Conservation (phyloP, 2,888 invertebrate species). For the Leptura quadrifasciata region DNA sequence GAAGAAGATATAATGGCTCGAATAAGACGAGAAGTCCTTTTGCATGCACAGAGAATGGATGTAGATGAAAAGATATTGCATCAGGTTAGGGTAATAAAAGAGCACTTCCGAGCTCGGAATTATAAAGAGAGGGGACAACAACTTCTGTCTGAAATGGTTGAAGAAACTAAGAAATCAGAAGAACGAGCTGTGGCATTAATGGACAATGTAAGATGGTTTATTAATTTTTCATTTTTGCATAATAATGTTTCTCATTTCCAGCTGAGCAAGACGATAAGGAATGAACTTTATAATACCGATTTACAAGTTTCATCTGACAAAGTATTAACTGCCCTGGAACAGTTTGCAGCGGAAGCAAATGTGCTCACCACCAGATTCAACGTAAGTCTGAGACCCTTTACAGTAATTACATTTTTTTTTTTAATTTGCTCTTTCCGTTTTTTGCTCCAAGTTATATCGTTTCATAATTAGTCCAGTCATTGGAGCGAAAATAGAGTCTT, state of each 20-base stretch:
- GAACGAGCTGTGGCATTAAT: neutral
- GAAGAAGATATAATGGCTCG: neutral
- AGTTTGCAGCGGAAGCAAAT: neutral
- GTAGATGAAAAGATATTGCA: neutral
- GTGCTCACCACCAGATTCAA: neutral
- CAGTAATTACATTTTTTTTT: too few species aligned
- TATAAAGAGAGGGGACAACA: neutral
- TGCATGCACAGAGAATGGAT: neutral
- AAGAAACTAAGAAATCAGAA: neutral
- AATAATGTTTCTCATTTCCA: neutral
- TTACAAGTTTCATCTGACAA: neutral
- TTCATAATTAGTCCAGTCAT: too few species aligned
- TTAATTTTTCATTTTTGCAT: neutral
- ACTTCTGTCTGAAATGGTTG: neutral
- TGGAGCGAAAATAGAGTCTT: too few species aligned
- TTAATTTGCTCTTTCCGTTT: too few species aligned
- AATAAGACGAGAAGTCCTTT: neutral
- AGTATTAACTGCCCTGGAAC: neutral
- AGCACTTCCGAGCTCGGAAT: neutral
- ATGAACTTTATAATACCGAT: neutral
- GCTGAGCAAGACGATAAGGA: neutral
- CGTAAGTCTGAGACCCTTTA: neutral
- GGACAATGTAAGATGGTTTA: neutral
- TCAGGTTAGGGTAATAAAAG: conserved; percentile 2
- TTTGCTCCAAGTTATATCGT: too few species aligned